Evolutionary conservation across 2,888 invertebrate genomes (phyloP).

Genomic region (Epicampocera succincta): DNA sequence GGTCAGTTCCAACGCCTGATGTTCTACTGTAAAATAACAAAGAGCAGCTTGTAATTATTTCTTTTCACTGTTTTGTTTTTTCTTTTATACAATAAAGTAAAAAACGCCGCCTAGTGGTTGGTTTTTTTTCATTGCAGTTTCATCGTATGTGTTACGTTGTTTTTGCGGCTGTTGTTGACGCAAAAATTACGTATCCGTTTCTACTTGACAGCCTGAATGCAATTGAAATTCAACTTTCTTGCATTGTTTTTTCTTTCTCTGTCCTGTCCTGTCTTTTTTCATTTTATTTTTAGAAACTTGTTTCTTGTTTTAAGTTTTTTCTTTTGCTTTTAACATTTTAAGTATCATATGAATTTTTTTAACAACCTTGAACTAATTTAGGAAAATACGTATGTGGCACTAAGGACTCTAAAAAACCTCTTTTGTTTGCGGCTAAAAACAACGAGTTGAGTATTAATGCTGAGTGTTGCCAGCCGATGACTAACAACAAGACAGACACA

Average conservation of each 20-base stretch:
- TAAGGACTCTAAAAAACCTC: too few species aligned
- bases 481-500: too few species aligned
- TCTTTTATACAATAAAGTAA: not conserved
- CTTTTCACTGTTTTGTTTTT: too few species aligned
- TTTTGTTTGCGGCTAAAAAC: too few species aligned
- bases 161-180: not conserved
- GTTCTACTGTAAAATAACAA: not conserved
- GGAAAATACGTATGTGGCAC: too few species aligned
- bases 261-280: not conserved
- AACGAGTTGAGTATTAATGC: too few species aligned
- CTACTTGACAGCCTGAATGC: not conserved
- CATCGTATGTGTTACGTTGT: not conserved
- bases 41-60: not conserved
- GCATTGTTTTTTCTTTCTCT: not conserved
- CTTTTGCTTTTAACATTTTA: not conserved
- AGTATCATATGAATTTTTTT: too few species aligned
- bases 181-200: constrained; percentile 15
- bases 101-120: not conserved
- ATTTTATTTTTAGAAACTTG: not conserved
- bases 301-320: not conserved
- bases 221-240: not conserved
- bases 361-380: too few species aligned
- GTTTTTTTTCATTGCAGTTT: not conserved
- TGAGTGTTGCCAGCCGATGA: too few species aligned
- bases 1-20: constrained; percentile 20